These are phyloP conservation scores for Tenebrio molitor DNA, from an alignment of 1,140 invertebrate genomes.

Conservation along the genomic window DNA sequence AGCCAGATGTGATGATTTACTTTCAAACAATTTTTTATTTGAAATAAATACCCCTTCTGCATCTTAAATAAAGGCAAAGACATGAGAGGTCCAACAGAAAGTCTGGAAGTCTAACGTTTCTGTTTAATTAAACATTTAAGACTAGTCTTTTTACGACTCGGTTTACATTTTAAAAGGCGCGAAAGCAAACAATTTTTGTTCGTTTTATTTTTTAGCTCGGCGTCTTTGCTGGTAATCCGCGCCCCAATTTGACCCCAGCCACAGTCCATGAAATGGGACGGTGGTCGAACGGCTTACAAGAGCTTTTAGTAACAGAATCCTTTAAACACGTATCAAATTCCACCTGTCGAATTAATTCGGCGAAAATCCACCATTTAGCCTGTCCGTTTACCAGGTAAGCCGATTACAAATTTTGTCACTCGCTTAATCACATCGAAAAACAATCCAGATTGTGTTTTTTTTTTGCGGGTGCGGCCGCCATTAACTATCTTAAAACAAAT, in stretches of 20 bases:
- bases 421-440: conserved; percentile 25
- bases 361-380: conserved; percentile 40
- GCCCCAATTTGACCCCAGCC: conserved; percentile 1
- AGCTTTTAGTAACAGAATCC: conserved; percentile 46
- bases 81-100: too few relatives aligned
- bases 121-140: too few relatives aligned
- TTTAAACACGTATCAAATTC: conserved; percentile 43
- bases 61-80: too few relatives aligned
- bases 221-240: too few relatives aligned
- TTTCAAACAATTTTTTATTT: too few relatives aligned
- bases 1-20: too few relatives aligned
- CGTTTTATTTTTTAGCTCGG: too few relatives aligned
- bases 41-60: too few relatives aligned
- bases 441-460: conserved; percentile 12
- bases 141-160: too few relatives aligned
- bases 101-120: too few relatives aligned
- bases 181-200: too few relatives aligned
- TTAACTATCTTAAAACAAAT: conserved; percentile 30
- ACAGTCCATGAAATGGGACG: conserved; percentile 14
- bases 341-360: conserved; percentile 44
- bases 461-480: neutral
- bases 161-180: too few relatives aligned
- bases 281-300: conserved; percentile 45
- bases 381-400: conserved; percentile 24
- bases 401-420: conserved; percentile 48